Conservation (phyloP, 2,113 vertebrate genomes). For the Sceloporus undulatus region DNA sequence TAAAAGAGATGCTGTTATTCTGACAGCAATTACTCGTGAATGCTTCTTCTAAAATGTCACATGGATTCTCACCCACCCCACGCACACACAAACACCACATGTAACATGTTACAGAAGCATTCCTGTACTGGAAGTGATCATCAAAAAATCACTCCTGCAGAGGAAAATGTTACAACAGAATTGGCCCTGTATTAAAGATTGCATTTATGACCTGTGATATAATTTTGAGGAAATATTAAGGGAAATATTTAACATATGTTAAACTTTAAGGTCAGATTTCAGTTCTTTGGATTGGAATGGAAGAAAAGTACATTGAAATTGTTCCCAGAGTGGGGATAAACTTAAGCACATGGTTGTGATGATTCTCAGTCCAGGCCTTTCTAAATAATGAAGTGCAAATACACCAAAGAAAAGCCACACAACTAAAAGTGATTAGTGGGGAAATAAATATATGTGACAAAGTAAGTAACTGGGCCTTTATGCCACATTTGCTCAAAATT, state of each 20-base stretch:
- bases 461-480: too few relatives aligned
- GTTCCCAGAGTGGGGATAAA: slow-evolving; percentile 3
- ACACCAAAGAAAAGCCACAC: neutral
- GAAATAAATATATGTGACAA: neutral
- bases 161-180: slow-evolving; percentile 10
- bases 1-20: neutral
- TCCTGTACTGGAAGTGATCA: neutral
- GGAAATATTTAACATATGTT: slow-evolving; percentile 24
- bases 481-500: neutral
- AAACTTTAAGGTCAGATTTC: slow-evolving; percentile 15
- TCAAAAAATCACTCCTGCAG: neutral
- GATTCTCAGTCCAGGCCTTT: neutral
- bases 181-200: slow-evolving; percentile 23
- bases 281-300: neutral
- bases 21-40: neutral
- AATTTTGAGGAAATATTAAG: slow-evolving; percentile 22
- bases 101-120: neutral
- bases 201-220: slow-evolving; percentile 26
- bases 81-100: too few relatives aligned
- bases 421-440: neutral
- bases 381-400: slow-evolving; percentile 10
- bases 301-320: slow-evolving; percentile 14
- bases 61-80: neutral
- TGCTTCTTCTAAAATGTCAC: neutral
- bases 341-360: neutral